phyloP scores from a whole-genome alignment of 2,113 vertebrate genomes.

The Pituophis catenifer region DNA sequence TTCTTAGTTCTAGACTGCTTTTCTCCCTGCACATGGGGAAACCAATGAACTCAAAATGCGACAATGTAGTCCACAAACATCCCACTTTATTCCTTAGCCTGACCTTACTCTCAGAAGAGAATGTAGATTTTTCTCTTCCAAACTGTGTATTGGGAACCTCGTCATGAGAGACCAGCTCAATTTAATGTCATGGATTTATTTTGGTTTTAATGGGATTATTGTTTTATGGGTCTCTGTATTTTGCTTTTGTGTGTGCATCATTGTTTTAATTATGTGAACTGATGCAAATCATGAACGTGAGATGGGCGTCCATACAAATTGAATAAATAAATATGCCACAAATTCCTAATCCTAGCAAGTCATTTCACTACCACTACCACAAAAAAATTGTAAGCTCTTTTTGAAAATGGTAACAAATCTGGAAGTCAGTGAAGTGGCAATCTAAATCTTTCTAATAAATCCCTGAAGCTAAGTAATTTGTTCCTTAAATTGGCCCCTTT shows the following conservation, averaged over 20 bases:
- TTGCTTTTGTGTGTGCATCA: neutral
- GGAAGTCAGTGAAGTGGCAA: neutral
- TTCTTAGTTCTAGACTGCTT: neutral
- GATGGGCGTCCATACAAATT: neutral
- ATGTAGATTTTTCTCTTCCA: neutral
- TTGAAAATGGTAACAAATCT: neutral
- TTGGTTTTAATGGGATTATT: neutral
- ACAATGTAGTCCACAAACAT: neutral
- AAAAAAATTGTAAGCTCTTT: neutral
- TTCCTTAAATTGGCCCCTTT: neutral
- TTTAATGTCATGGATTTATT: neutral
- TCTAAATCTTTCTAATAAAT: neutral
- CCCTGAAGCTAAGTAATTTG: neutral
- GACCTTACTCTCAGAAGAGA: neutral
- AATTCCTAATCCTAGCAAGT: neutral
- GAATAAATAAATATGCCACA: neutral
- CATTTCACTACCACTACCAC: neutral
- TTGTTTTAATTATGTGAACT: neutral
- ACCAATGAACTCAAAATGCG: slow-evolving; percentile 2
- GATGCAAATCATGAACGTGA: neutral
- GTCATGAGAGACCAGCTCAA: neutral
- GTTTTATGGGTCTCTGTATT: neutral
- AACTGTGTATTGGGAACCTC: neutral
- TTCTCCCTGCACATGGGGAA: neutral
- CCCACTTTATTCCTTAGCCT: neutral